Evolutionary conservation across 2,797 vertebrate genomes (phyloP).

Genomic region (Semaprochilodus insignis): DNA sequence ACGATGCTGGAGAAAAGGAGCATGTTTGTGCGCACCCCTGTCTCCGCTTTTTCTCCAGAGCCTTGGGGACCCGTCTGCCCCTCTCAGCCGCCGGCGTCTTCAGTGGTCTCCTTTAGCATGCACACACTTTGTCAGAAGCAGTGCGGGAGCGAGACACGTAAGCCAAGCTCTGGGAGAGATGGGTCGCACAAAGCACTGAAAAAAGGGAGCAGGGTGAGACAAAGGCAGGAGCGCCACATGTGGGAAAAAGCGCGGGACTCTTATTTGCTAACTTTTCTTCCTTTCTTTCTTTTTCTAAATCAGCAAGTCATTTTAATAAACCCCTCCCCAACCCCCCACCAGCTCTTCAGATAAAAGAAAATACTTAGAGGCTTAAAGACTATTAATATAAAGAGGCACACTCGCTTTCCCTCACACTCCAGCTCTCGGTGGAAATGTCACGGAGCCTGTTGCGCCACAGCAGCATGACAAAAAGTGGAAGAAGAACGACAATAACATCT

Average conservation of each 20-base stretch:
- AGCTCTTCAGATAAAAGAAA: neutral
- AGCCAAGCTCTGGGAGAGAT: constrained; percentile 7
- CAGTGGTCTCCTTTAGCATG: constrained; percentile 11
- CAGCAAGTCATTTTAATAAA: neutral
- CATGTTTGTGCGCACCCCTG: neutral
- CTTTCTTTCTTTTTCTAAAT: constrained; percentile 3
- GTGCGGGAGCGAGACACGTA: neutral
- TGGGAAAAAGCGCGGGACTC: constrained; percentile 16
- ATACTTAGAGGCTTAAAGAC: neutral
- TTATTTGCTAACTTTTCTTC: constrained; percentile 9
- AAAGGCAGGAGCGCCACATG: neutral
- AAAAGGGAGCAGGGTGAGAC: neutral
- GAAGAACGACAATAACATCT: neutral
- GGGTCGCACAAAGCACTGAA: neutral
- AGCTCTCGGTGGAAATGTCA: constrained; percentile 49
- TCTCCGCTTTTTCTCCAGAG: neutral
- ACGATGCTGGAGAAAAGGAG: neutral
- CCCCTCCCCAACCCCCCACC: neutral
- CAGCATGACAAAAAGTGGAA: constrained; percentile 6
- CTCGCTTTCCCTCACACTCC: constrained; percentile 7
- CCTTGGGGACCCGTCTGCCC: neutral
- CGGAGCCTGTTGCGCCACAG: constrained; percentile 40
- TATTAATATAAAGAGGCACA: constrained; percentile 43
- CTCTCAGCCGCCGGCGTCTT: neutral
- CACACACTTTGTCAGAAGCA: neutral